A percentile compares a stretch with the other conserved stretches of the same genome.
These are phyloP conservation scores for Neopelma chrysocephalum DNA, from an alignment of 2,797 vertebrate species.

Conservation along the genomic window DNA sequence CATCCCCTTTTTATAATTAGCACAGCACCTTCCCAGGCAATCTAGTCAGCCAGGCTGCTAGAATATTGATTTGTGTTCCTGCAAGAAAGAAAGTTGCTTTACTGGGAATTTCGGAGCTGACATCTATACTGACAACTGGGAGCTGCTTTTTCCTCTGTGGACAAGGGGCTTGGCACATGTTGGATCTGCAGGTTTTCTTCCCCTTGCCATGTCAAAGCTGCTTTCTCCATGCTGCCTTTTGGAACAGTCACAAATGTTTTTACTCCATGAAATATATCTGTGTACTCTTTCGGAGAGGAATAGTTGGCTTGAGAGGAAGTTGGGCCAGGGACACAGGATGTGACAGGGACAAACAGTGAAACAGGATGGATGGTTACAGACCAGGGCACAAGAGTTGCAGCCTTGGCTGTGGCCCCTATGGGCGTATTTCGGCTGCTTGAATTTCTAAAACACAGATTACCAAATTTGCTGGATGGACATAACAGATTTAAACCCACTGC, in stretches of 20 bases:
- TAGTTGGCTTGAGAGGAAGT: neutral
- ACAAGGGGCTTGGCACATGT: neutral
- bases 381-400: neutral
- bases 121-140: neutral
- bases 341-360: neutral
- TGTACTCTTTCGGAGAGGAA: neutral
- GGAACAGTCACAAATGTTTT: neutral
- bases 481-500: neutral
- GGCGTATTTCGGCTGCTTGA: neutral
- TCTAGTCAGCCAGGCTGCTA: neutral
- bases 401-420: neutral
- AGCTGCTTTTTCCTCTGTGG: neutral
- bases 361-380: accelerated
- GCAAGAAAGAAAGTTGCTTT: neutral
- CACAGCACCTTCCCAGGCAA: neutral
- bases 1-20: neutral
- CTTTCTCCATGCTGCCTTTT: neutral
- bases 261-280: neutral
- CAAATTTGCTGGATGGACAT: neutral
- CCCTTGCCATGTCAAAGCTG: neutral
- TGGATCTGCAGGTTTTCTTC: neutral
- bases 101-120: no score
- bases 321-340: neutral
- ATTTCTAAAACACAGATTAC: neutral
- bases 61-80: neutral